A percentile compares a stretch with the other conserved stretches of the same genome.
Conservation (phyloP, 2,888 invertebrate genomes). For the Epistrophe grossulariae region DNA sequence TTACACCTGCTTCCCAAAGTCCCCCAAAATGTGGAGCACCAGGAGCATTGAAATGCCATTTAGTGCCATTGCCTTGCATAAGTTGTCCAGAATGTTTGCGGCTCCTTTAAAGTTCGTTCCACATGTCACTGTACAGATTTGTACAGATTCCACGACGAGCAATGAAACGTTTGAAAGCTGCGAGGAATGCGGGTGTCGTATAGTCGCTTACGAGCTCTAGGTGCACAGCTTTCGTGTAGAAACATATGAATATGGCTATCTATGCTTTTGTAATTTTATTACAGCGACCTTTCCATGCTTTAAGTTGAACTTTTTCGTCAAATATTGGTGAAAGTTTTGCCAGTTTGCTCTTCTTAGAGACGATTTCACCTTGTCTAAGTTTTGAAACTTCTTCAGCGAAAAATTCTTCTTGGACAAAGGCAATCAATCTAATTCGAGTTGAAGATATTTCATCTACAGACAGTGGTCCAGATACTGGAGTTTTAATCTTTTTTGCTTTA, state of each 20-base stretch:
- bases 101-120: neutral
- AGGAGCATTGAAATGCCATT: slow-evolving; percentile 1
- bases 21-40: neutral
- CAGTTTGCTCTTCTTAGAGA: neutral
- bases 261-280: neutral
- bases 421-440: neutral
- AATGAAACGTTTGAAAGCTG: slow-evolving; percentile 1
- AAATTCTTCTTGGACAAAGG: neutral
- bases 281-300: neutral
- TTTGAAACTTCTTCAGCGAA: neutral
- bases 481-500: neutral
- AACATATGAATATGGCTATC: neutral
- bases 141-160: slow-evolving; percentile 1
- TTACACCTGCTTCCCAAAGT: neutral
- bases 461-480: neutral
- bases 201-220: neutral
- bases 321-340: neutral
- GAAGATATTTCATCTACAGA: too few relatives aligned
- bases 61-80: neutral
- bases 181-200: neutral
- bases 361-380: neutral
- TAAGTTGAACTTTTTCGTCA: neutral
- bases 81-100: neutral
- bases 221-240: neutral
- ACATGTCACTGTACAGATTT: neutral